Evolutionary conservation across 2,888 invertebrate species (phyloP).

Genomic region (Brenthis ino): DNA sequence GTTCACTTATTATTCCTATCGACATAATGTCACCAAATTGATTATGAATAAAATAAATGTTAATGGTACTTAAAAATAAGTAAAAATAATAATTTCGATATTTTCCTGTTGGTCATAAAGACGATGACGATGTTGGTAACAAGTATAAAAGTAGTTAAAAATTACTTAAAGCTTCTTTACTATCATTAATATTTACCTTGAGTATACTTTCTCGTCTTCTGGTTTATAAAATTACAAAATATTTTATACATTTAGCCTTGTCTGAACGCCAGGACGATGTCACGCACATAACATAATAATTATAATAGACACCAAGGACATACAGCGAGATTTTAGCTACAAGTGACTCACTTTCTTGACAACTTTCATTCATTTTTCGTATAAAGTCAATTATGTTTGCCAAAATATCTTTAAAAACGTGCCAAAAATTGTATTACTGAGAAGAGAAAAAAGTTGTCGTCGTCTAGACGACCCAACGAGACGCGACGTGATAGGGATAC

Average conservation of each 20-base stretch:
- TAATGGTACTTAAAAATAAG: neutral
- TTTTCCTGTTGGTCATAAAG: neutral
- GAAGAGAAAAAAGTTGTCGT: conserved; percentile 68
- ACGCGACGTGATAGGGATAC: conserved; percentile 61
- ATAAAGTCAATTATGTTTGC: conserved; percentile 71
- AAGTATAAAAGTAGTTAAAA: conserved; percentile 11
- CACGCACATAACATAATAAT: conserved; percentile 31
- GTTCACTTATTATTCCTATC: too few species aligned
- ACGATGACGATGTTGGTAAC: neutral
- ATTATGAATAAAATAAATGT: neutral
- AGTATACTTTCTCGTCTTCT: conserved; percentile 43
- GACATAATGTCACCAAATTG: neutral
- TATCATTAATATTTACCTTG: conserved; percentile 44
- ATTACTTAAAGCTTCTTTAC: conserved; percentile 17
- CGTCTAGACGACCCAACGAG: conserved; percentile 74
- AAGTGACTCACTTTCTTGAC: conserved; percentile 63
- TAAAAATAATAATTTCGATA: neutral
- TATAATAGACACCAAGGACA: conserved; percentile 53
- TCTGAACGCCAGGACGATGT: conserved; percentile 37
- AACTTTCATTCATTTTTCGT: conserved; percentile 78
- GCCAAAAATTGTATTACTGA: conserved; percentile 78
- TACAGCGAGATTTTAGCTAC: conserved; percentile 43
- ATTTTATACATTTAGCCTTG: conserved; percentile 40
- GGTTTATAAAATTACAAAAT: conserved; percentile 35
- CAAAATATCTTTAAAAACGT: conserved; percentile 71